phyloP scores from a whole-genome alignment of 2,113 vertebrate genomes.

The Gobius niger region DNA sequence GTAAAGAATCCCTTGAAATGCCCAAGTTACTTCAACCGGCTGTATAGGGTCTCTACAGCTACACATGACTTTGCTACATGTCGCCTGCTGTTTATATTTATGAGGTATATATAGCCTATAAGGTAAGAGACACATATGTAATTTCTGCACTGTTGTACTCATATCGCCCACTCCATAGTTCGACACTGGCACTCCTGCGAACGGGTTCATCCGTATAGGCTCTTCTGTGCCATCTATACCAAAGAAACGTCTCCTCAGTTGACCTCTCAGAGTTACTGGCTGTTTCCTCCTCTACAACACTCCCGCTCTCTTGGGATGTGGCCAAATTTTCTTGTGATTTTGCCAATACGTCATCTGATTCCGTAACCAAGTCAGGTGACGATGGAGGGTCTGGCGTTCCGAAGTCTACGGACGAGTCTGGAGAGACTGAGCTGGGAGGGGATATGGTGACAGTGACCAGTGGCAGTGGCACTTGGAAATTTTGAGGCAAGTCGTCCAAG shows the following conservation, averaged over 20 bases:
- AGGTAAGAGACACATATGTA: constrained; percentile 79
- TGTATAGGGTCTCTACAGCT: constrained; percentile 43
- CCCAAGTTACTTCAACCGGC: neutral
- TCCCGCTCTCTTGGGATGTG: constrained; percentile 43
- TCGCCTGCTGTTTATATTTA: constrained; percentile 54
- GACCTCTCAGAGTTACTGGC: constrained; percentile 46
- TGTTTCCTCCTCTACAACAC: constrained; percentile 34
- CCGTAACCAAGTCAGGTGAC: constrained; percentile 37
- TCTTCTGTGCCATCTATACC: constrained; percentile 74
- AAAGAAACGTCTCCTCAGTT: constrained; percentile 66
- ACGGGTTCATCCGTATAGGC: constrained; percentile 47
- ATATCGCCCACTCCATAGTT: constrained; percentile 78
- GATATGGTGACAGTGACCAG: constrained; percentile 67
- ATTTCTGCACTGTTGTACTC: constrained; percentile 80
- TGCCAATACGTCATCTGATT: constrained; percentile 37
- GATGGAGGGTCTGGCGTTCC: constrained; percentile 29
- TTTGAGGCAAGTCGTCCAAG: constrained; percentile 27
- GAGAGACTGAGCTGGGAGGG: constrained; percentile 69
- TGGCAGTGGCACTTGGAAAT: constrained; percentile 20
- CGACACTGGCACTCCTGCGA: constrained; percentile 75
- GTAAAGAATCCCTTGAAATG: constrained; percentile 37
- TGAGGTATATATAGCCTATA: constrained; percentile 70
- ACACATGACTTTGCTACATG: constrained; percentile 63
- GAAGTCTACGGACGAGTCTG: constrained; percentile 61
- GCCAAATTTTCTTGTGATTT: constrained; percentile 35